These are phyloP conservation scores for Epinephelus awoara DNA, from an alignment of 2,797 vertebrate species.

Conservation along the genomic window DNA sequence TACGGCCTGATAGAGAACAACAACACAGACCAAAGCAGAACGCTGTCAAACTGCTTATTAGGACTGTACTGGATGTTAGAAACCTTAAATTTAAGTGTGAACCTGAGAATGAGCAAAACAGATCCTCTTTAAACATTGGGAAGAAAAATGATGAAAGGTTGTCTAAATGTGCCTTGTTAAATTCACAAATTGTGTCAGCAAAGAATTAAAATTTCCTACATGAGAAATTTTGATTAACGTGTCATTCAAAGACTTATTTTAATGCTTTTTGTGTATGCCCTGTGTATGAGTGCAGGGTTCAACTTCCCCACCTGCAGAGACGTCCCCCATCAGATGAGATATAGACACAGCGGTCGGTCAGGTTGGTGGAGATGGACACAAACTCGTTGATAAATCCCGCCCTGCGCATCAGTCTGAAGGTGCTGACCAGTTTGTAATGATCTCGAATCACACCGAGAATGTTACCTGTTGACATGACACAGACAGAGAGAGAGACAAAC, in stretches of 20 bases:
- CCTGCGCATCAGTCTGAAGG: constrained; percentile 96
- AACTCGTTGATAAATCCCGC: constrained; percentile 98
- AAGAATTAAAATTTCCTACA: neutral
- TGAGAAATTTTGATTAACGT: too few species aligned
- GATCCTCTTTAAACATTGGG: neutral
- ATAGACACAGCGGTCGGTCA: constrained; percentile 96
- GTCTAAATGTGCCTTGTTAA: neutral
- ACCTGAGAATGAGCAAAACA: too few species aligned
- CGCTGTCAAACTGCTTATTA: neutral
- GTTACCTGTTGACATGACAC: constrained; percentile 86
- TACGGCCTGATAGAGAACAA: constrained; percentile 89
- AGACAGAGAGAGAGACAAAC: neutral
- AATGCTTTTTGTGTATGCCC: too few species aligned
- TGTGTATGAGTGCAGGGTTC: neutral
- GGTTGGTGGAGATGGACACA: constrained; percentile 98
- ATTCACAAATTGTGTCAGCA: neutral
- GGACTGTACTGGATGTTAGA: neutral
- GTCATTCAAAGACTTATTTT: neutral
- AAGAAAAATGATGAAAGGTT: neutral
- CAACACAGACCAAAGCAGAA: constrained; percentile 7
- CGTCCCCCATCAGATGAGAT: constrained; percentile 98
- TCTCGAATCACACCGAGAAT: constrained; percentile 97
- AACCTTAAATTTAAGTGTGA: too few species aligned
- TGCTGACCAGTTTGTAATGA: constrained; percentile 93
- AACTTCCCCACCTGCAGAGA: constrained; percentile 90